Evolutionary conservation across 2,113 vertebrate species (phyloP).

Genomic region (Cebus imitator): DNA sequence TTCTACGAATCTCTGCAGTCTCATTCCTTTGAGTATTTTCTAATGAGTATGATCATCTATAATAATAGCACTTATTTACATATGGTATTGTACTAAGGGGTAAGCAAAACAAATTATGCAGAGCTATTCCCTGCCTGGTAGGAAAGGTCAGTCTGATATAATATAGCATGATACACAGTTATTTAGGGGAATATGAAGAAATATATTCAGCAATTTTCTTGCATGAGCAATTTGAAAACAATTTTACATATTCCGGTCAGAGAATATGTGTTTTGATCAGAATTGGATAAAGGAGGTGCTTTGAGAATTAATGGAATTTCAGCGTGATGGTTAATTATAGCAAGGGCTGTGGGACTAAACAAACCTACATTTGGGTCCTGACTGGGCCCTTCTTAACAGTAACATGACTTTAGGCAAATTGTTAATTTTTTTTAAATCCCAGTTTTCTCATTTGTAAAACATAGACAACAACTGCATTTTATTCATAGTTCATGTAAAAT

Average conservation of each 20-base stretch:
- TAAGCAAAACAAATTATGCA: background rate
- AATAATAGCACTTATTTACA: background rate
- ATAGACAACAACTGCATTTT: background rate
- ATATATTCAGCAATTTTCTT: background rate
- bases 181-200: background rate
- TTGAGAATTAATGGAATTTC: background rate
- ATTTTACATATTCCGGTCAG: background rate
- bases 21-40: background rate
- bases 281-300: background rate
- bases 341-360: background rate
- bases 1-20: background rate
- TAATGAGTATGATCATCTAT: background rate
- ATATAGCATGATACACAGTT: background rate
- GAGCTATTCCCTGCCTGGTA: background rate
- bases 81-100: background rate
- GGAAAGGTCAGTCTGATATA: background rate
- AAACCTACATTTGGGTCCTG: background rate
- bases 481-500: background rate
- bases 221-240: conserved; percentile 1
- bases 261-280: background rate
- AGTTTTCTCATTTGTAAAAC: background rate
- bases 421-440: background rate
- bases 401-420: background rate
- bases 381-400: background rate
- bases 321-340: background rate